These are phyloP conservation scores for Epistrophella euchroma DNA, from an alignment of 2,888 invertebrate genomes.

Conservation along the genomic window DNA sequence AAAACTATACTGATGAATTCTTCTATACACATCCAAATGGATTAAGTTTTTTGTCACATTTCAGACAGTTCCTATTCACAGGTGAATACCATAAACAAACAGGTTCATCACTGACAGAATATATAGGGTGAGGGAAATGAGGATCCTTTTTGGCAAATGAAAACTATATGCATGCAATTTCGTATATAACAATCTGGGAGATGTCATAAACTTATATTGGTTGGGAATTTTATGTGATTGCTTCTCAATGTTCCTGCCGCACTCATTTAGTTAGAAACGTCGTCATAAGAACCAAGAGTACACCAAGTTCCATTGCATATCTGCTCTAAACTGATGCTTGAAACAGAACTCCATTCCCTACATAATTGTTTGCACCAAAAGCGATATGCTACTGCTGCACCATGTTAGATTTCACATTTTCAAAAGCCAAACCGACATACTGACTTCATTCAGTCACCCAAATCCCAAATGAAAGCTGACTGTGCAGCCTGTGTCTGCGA, in stretches of 20 bases:
- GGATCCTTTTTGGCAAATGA: constrained; percentile 4
- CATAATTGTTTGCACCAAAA: constrained; percentile 52
- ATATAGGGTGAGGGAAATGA: background rate
- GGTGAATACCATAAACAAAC: constrained; percentile 33
- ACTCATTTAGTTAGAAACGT: constrained; percentile 39
- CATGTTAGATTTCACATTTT: constrained; percentile 37
- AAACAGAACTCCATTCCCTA: constrained; percentile 1
- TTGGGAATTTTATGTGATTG: constrained; percentile 51
- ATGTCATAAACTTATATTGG: constrained; percentile 50
- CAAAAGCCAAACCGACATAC: constrained; percentile 51
- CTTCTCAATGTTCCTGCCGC: constrained; percentile 57
- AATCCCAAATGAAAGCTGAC: constrained; percentile 53
- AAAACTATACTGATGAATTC: background rate
- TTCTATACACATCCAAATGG: constrained; percentile 11
- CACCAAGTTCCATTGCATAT: background rate
- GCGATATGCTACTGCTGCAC: constrained; percentile 41
- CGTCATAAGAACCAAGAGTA: background rate
- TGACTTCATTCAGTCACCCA: constrained; percentile 71
- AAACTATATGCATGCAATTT: constrained; percentile 35
- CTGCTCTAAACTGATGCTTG: background rate
- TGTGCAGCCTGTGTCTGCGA: background rate
- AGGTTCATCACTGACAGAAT: background rate
- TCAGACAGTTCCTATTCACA: constrained; percentile 59
- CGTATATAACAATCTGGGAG: constrained; percentile 44
- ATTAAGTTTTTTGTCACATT: constrained; percentile 55